Evolutionary conservation across 1,140 invertebrate species (phyloP).

Genomic region (Brachionus koreanus): DNA sequence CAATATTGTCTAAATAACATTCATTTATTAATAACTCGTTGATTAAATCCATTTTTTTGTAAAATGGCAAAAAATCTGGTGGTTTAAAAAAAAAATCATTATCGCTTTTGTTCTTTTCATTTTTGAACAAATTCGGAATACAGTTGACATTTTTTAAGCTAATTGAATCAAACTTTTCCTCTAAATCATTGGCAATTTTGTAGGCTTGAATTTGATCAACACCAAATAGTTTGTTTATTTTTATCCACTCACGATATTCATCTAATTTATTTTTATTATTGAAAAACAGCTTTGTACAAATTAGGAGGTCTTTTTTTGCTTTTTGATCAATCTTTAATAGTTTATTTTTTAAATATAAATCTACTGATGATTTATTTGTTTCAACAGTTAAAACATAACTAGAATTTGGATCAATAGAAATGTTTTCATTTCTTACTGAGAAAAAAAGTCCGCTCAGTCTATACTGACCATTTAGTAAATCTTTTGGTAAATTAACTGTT

Average conservation of each 20-base stretch:
- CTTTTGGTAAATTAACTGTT: neutral
- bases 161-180: neutral
- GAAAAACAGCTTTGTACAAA: neutral
- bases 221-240: neutral
- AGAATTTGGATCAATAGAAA: too few species aligned
- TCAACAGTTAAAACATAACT: too few species aligned
- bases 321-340: neutral
- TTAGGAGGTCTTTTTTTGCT: neutral
- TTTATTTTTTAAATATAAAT: neutral
- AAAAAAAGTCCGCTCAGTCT: neutral
- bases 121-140: neutral
- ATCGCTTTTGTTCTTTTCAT: neutral
- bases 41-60: constrained; percentile 23
- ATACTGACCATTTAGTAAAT: neutral
- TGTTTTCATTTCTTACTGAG: too few species aligned
- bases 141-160: neutral
- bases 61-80: neutral
- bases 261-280: neutral
- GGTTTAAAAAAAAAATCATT: neutral
- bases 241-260: neutral
- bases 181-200: neutral
- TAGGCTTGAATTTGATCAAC: neutral
- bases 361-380: neutral
- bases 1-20: constrained; percentile 33
- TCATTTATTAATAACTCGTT: constrained; percentile 17